phyloP scores from a whole-genome alignment of 2,113 vertebrate species.

The Micromys minutus region DNA sequence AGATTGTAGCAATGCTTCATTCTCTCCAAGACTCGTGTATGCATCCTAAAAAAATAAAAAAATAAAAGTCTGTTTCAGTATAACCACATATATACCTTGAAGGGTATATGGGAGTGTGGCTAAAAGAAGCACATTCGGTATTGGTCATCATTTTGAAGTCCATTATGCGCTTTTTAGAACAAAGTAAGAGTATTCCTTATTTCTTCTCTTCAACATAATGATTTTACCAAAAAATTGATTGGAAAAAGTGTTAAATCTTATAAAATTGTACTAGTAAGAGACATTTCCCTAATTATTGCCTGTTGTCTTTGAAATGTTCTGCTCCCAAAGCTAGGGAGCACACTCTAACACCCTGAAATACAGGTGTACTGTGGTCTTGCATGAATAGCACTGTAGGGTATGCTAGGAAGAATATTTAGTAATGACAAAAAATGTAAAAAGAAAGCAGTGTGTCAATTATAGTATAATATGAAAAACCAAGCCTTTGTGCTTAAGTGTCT shows the following conservation, averaged over 20 bases:
- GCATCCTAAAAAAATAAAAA: neutral
- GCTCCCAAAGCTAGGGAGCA: neutral
- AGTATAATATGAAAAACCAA: conserved; percentile 29
- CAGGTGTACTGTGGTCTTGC: neutral
- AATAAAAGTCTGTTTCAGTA: neutral
- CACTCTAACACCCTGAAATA: neutral
- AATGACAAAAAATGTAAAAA: neutral
- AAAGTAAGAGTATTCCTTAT: neutral
- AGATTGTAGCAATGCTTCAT: neutral
- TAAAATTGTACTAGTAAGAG: conserved; percentile 34
- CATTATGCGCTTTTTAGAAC: conserved; percentile 25
- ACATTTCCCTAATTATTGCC: neutral
- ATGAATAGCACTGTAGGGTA: neutral
- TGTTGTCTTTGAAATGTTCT: conserved; percentile 28
- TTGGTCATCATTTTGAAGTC: neutral
- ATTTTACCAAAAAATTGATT: conserved; percentile 18
- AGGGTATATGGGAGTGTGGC: neutral
- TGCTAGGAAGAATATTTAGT: neutral
- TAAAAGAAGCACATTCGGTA: neutral
- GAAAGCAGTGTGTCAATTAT: neutral
- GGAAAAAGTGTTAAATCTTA: conserved; percentile 3
- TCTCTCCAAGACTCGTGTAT: neutral
- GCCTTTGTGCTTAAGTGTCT: conserved; percentile 3
- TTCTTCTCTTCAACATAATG: neutral
- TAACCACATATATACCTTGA: neutral